These are phyloP conservation scores for Zaprionus capensis DNA, from an alignment of 1,140 invertebrate species.

Conservation along the genomic window DNA sequence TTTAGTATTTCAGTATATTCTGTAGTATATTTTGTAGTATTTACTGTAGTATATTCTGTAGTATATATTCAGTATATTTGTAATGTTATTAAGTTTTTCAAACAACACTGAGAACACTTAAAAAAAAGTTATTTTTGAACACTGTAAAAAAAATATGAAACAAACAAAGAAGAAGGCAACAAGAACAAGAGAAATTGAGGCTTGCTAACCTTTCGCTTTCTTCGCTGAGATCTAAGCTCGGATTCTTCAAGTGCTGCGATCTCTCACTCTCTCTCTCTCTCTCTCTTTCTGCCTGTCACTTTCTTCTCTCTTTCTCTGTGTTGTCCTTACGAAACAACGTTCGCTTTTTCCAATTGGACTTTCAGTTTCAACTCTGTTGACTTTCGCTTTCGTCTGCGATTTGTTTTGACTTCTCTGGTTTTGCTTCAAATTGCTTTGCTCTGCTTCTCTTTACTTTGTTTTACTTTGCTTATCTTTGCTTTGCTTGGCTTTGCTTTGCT, in stretches of 20 bases:
- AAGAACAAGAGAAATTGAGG: background rate
- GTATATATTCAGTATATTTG: background rate
- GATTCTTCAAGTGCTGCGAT: background rate
- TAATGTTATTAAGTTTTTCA: background rate
- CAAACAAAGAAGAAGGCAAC: conserved; percentile 4
- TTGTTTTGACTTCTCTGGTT: background rate
- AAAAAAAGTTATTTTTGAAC: conserved; percentile 29
- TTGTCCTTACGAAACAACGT: conserved; percentile 9
- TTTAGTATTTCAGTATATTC: background rate
- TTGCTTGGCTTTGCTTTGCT: conserved; percentile 8
- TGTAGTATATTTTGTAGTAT: too few species aligned
- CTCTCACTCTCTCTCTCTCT: background rate
- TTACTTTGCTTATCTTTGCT: background rate
- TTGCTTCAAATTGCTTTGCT: background rate
- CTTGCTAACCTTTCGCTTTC: conserved; percentile 26
- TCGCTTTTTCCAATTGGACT: conserved; percentile 20
- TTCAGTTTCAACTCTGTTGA: conserved; percentile 1
- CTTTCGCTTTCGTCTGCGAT: background rate
- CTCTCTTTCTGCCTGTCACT: background rate
- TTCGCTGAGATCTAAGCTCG: conserved; percentile 3
- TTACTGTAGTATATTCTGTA: background rate
- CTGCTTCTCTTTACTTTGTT: conserved; percentile 3
- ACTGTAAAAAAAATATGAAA: conserved; percentile 31
- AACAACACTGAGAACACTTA: conserved; percentile 36
- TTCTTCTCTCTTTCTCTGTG: background rate